Conservation (phyloP, 2,888 invertebrate genomes). For the Nomada ruficornis region DNA sequence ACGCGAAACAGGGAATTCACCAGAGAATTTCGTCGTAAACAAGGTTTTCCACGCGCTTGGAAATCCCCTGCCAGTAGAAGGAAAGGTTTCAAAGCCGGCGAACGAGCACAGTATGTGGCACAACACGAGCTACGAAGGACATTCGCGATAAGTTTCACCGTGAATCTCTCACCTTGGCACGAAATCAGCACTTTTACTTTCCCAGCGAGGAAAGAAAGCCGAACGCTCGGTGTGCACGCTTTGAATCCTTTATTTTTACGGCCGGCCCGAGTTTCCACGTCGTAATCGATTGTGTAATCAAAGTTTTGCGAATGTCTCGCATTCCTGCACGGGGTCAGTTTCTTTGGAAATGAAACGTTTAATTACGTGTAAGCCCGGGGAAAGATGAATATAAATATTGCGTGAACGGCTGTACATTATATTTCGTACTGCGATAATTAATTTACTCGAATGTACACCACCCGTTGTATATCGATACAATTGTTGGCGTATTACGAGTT, state of each 20-base stretch:
- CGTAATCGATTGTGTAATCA: constrained; percentile 38
- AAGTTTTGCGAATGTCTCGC: not conserved
- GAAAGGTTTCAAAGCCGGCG: not conserved
- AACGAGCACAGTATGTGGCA: constrained; percentile 19
- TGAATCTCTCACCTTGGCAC: constrained; percentile 69
- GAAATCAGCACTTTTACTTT: constrained; percentile 75
- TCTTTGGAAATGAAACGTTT: not conserved
- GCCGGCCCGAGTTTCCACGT: constrained; percentile 6
- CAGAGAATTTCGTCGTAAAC: constrained; percentile 1
- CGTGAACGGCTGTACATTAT: too few species aligned
- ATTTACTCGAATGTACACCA: too few species aligned
- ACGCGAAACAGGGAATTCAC: constrained; percentile 11
- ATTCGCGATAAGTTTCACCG: constrained; percentile 59
- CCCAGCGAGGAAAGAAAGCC: constrained; percentile 67
- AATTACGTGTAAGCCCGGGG: too few species aligned
- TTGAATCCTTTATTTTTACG: constrained; percentile 50
- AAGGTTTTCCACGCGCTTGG: not conserved
- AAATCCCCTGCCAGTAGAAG: constrained; percentile 22
- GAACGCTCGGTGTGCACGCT: constrained; percentile 24
- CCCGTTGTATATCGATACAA: too few species aligned
- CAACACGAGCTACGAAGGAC: constrained; percentile 59
- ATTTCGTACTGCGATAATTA: too few species aligned
- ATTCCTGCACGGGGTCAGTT: not conserved
- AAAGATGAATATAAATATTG: too few species aligned
- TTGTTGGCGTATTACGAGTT: too few species aligned